Conservation (phyloP, 2,113 vertebrate genomes). For the Bucco capensis region DNA sequence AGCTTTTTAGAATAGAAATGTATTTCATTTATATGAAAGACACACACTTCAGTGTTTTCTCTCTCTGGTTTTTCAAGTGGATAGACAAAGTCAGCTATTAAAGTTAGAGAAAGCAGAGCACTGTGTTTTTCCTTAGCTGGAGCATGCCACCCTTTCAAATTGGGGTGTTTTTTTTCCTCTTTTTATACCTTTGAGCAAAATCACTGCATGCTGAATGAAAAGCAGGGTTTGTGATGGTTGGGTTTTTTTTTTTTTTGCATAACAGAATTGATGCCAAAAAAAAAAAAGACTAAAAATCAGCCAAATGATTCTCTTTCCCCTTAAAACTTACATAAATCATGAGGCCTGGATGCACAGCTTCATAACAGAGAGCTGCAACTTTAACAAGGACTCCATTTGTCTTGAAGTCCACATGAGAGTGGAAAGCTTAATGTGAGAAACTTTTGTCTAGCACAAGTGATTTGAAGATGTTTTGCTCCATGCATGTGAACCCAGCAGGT, state of each 20-base stretch:
- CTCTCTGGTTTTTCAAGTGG: slow-evolving; percentile 17
- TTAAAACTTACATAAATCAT: slow-evolving; percentile 63
- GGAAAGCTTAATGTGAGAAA: slow-evolving; percentile 91
- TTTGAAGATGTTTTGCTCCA: slow-evolving; percentile 99
- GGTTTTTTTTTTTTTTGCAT: too few relatives aligned
- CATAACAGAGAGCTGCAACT: slow-evolving; percentile 62
- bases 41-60: slow-evolving; percentile 43
- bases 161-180: too few relatives aligned
- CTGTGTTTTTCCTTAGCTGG: slow-evolving; percentile 39
- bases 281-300: too few relatives aligned
- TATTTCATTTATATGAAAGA: background rate
- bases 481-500: slow-evolving; percentile 96
- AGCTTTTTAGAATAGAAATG: background rate
- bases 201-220: slow-evolving; percentile 60
- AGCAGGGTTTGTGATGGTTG: too few relatives aligned
- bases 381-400: slow-evolving; percentile 79
- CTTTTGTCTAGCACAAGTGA: slow-evolving; percentile 98
- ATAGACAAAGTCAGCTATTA: slow-evolving; percentile 62
- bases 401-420: slow-evolving; percentile 77
- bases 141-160: slow-evolving; percentile 37
- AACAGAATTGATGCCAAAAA: too few relatives aligned
- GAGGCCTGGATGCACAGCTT: slow-evolving; percentile 62
- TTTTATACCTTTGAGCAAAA: slow-evolving; percentile 70
- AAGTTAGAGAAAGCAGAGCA: slow-evolving; percentile 60
- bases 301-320: slow-evolving; percentile 39